Percentiles rank a stretch among this genome's conserved stretches.
phyloP scores from a whole-genome alignment of 2,888 invertebrate species.

The Lasioglossum lativentre region DNA sequence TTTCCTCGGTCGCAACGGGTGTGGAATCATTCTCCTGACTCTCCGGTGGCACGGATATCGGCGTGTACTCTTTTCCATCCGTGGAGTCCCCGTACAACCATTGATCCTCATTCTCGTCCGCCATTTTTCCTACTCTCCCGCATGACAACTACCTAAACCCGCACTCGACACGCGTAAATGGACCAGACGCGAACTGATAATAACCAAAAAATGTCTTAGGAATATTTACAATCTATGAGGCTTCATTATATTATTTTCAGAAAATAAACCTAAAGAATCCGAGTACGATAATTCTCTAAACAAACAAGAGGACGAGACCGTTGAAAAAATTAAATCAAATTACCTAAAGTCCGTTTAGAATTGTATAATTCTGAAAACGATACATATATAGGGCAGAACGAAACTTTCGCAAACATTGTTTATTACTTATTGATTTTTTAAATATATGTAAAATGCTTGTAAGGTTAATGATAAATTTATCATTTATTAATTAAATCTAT shows the following conservation, averaged over 20 bases:
- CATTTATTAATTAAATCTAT: too few species aligned
- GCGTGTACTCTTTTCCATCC: conserved; percentile 83
- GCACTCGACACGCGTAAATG: neutral
- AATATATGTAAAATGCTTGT: neutral
- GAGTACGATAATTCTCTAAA: neutral
- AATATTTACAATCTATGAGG: neutral
- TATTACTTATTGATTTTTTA: neutral
- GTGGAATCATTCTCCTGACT: conserved; percentile 78
- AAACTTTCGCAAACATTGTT: neutral
- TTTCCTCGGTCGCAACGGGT: conserved; percentile 70
- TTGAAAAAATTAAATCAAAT: neutral
- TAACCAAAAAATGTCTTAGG: neutral
- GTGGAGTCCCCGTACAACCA: conserved; percentile 95
- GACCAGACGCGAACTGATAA: neutral
- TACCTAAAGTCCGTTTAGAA: neutral
- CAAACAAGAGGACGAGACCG: neutral
- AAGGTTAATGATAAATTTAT: neutral
- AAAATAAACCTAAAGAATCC: neutral
- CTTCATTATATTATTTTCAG: neutral
- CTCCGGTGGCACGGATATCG: conserved; percentile 73
- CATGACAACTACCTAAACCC: conserved; percentile 42
- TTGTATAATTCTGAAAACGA: neutral
- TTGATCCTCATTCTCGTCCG: conserved; percentile 93
- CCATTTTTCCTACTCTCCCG: conserved; percentile 84
- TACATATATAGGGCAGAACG: neutral